Conservation (phyloP, 2,888 invertebrate genomes). For the Zootermopsis nevadensis region DNA sequence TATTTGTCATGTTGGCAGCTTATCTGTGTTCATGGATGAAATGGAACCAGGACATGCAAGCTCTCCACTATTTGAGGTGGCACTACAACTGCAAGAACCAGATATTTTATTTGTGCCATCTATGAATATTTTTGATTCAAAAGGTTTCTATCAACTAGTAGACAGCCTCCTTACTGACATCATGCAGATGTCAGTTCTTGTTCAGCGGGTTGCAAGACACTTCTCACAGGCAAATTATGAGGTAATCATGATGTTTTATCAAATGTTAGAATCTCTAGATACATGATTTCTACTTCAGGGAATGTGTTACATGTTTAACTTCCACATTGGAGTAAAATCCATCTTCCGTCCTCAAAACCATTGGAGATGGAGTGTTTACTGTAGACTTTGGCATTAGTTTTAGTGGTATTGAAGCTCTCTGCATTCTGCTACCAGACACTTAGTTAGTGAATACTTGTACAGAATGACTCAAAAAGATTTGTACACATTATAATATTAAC, state of each 20-base stretch:
- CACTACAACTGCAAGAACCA: conserved; percentile 17
- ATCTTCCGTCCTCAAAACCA: no score
- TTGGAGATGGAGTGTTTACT: no score
- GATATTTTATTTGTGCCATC: conserved; percentile 29
- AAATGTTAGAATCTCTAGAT: no score
- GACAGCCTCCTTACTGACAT: conserved; percentile 26
- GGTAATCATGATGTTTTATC: conserved; percentile 1
- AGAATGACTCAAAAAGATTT: no score
- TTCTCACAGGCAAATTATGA: conserved; percentile 62
- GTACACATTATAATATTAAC: no score
- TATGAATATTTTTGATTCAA: not conserved
- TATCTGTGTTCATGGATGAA: conserved; percentile 42
- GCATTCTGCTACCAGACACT: no score
- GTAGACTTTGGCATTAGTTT: no score
- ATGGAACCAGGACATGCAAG: conserved; percentile 15
- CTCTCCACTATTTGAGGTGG: conserved; percentile 26
- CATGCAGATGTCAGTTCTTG: not conserved
- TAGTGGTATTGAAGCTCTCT: no score
- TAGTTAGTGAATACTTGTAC: no score
- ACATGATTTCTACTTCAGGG: no score
- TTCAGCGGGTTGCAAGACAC: conserved; percentile 12
- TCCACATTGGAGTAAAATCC: no score
- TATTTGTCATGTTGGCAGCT: not conserved
- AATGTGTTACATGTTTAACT: no score
- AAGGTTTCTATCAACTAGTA: conserved; percentile 25